Base-by-base conservation (phyloP, 1,140 invertebrate genomes). In the Paraescarpia echinospica region DNA sequence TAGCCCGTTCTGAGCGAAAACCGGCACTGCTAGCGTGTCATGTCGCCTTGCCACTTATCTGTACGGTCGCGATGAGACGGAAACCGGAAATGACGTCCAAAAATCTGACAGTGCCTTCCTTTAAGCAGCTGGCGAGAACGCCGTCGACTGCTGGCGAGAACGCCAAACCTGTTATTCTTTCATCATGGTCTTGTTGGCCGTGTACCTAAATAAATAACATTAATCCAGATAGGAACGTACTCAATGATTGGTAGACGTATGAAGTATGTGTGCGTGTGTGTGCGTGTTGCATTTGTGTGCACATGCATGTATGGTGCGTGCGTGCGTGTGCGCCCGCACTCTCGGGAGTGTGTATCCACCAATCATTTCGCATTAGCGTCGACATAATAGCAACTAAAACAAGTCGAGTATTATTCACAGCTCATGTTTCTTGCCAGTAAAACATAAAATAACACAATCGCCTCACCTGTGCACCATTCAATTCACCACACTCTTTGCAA, bases 401-500 rank as follows among this genome's bases (percentile, higher is more conserved):
- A n/a, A n/a, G n/a, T n/a, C n/a, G n/a, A 77, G 41, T 41, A 41
- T 41, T 41, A 41, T 41, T 41, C 12, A 41, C 41, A 41, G 41
- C 12, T 22, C 59, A 31, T 77, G 59, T 77, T 77, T 77, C 59
- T 77, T 77, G 59, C 59, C 8, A 27, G 0, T 2, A 31, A 77
- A 77, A 22, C 59, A n/a, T n/a, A n/a, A n/a, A n/a, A n/a, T n/a
- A n/a, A 27, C 14, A 18, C 22, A 4, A 18, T 77, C 22, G 59
- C 22, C 92, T 92, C 88, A 92, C 92, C 88, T 92, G 51, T 88
- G 51, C 88, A 22, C 92, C 92, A 9, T 22, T 89, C n/a, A 92
- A n/a, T 34, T 92, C 92, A n/a, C 51, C 51, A 92, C 41, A 92
- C 92, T 92, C 92, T 33, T 92, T 59, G 33, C 59, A 92, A 9